Evolutionary conservation across 2,888 invertebrate species (phyloP).

Genomic region (Antheraea yamamai): DNA sequence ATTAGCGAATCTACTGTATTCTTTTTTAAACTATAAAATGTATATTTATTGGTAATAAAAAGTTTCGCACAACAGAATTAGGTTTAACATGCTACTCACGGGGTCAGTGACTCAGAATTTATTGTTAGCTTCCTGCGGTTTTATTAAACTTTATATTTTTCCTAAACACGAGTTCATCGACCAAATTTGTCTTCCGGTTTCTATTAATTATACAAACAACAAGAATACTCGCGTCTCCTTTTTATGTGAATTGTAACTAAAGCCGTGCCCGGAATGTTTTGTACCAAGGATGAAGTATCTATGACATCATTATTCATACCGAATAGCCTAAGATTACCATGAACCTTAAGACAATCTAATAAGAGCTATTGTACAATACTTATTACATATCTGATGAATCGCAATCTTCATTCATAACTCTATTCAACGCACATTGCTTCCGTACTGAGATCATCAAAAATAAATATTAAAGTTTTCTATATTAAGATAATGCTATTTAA

Average conservation of each 20-base stretch:
- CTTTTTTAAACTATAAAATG: constrained; percentile 15
- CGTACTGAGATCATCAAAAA: constrained; percentile 11
- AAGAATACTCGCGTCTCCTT: constrained; percentile 32
- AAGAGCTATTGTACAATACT: constrained; percentile 7
- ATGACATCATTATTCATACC: constrained; percentile 29
- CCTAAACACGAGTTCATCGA: constrained; percentile 45
- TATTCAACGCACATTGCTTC: constrained; percentile 14
- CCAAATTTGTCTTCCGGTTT: constrained; percentile 51
- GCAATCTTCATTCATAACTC: constrained; percentile 12
- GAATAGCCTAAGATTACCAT: background rate
- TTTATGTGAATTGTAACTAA: constrained; percentile 26
- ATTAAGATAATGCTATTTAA: background rate
- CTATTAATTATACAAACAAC: constrained; percentile 31
- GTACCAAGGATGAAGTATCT: constrained; percentile 24
- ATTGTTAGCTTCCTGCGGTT: constrained; percentile 71
- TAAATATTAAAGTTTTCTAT: constrained; percentile 6
- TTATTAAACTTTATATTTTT: constrained; percentile 64
- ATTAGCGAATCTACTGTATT: background rate
- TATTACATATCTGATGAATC: constrained; percentile 2
- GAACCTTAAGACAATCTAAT: background rate
- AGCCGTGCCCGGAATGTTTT: constrained; percentile 24
- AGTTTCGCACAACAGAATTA: constrained; percentile 61
- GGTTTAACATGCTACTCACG: constrained; percentile 63
- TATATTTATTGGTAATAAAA: constrained; percentile 36
- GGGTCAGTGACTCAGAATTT: constrained; percentile 73